Evolutionary conservation across 64 coral and sea anemone species (phyloP).

Genomic region (Trachythela sp.): DNA sequence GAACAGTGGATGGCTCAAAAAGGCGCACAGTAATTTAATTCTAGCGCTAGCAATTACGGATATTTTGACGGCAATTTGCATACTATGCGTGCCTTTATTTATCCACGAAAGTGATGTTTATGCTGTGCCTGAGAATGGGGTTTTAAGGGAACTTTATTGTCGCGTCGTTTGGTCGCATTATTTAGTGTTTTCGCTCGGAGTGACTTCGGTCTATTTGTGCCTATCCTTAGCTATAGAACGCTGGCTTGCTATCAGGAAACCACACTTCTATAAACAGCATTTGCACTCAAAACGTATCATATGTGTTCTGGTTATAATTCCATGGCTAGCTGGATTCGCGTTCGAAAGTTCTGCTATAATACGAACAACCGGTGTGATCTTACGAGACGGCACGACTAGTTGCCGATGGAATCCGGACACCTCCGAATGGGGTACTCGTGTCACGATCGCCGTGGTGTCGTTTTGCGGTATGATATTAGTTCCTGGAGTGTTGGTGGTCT

Average conservation of each 20-base stretch:
- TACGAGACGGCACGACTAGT: neutral
- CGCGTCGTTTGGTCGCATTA: constrained; percentile 15
- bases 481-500: neutral
- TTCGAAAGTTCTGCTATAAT: neutral
- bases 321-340: neutral
- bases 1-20: neutral
- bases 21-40: neutral
- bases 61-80: neutral
- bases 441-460: neutral
- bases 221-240: neutral
- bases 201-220: neutral
- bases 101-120: neutral
- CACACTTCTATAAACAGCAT: neutral
- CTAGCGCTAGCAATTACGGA: neutral
- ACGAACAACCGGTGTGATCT: neutral
- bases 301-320: neutral
- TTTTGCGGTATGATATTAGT: neutral
- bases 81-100: neutral
- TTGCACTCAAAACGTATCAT: neutral
- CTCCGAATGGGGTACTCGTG: neutral
- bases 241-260: neutral
- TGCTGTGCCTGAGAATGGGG: neutral
- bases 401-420: neutral
- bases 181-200: neutral
- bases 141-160: neutral